Conservation (phyloP, 2,113 vertebrate genomes). For the Parus major region DNA sequence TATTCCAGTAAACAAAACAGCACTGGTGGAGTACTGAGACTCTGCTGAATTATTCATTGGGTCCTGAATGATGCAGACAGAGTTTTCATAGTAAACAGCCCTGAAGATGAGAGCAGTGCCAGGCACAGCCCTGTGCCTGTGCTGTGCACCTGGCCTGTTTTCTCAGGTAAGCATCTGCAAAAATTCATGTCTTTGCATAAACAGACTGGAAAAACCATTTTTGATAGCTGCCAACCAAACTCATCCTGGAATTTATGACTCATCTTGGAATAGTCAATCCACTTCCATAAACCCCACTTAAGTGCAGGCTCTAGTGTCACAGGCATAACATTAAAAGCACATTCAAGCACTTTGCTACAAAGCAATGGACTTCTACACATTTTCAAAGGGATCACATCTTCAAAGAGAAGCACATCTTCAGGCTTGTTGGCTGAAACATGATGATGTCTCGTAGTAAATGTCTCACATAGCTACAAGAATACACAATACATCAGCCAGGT, state of each 20-base stretch:
- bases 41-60: constrained; percentile 55
- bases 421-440: neutral
- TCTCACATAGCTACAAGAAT: neutral
- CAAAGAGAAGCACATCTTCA: neutral
- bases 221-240: neutral
- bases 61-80: constrained; percentile 27
- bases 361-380: neutral
- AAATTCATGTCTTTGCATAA: neutral
- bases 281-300: neutral
- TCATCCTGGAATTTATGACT: neutral
- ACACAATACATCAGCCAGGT: neutral
- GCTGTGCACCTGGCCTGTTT: neutral
- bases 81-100: neutral
- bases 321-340: neutral
- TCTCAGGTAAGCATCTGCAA: neutral
- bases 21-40: neutral
- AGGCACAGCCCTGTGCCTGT: neutral
- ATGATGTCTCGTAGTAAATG: neutral
- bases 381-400: neutral
- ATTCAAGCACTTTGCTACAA: neutral
- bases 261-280: neutral
- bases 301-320: neutral
- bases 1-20: constrained; percentile 30
- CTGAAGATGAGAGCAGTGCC: neutral
- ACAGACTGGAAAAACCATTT: neutral